Evolutionary conservation across 2,888 invertebrate species (phyloP).

Genomic region (Eupithecia centaureata): DNA sequence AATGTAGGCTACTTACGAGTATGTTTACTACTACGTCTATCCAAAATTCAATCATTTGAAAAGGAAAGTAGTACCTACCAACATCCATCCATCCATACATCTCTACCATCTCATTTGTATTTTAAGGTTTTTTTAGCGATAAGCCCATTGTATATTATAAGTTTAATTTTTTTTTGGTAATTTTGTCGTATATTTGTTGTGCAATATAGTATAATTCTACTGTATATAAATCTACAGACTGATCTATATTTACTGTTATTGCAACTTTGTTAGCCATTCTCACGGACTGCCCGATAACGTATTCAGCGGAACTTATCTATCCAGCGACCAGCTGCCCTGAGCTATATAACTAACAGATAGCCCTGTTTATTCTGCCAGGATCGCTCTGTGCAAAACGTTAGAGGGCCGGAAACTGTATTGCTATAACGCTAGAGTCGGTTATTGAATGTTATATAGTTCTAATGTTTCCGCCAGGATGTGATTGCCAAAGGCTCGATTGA

Average conservation of each 20-base stretch:
- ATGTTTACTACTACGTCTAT: too few species aligned
- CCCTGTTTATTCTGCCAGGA: slow-evolving; percentile 62
- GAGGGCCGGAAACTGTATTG: slow-evolving; percentile 22
- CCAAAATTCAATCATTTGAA: too few species aligned
- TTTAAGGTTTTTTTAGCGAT: too few species aligned
- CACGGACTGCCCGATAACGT: slow-evolving; percentile 46
- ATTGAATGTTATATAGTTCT: slow-evolving; percentile 4
- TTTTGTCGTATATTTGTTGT: too few species aligned
- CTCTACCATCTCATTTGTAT: too few species aligned
- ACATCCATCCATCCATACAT: too few species aligned
- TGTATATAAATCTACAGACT: too few species aligned
- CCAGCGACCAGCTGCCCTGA: slow-evolving; percentile 67
- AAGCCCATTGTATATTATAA: too few species aligned
- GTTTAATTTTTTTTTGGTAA: too few species aligned
- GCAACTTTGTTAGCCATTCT: slow-evolving; percentile 24
- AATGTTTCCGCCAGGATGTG: slow-evolving; percentile 20
- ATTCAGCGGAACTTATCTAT: slow-evolving; percentile 79
- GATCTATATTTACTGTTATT: background rate
- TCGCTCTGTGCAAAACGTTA: slow-evolving; percentile 44
- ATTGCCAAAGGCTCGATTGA: slow-evolving; percentile 29
- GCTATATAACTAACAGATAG: slow-evolving; percentile 69
- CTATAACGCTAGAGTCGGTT: background rate
- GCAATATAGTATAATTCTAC: too few species aligned
- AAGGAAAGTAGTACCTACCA: too few species aligned
- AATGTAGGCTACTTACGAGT: too few species aligned